phyloP scores from a whole-genome alignment of 2,113 vertebrate genomes.

The Salvator merianae region DNA sequence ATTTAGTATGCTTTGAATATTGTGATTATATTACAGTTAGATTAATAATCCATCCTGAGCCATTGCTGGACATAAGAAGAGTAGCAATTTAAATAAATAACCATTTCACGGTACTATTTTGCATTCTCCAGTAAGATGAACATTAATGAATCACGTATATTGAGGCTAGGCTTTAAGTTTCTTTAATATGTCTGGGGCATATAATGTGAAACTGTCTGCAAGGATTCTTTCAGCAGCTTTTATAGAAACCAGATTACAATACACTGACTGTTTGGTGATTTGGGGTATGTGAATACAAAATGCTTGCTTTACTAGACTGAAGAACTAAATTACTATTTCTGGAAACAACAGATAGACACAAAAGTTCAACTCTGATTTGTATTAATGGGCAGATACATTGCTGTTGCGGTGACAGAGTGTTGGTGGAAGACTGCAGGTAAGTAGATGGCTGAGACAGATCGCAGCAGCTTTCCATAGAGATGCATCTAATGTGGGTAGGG shows the following conservation, averaged over 20 bases:
- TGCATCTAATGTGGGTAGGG: too few relatives aligned
- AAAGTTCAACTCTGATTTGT: too few relatives aligned
- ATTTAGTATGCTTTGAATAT: too few relatives aligned
- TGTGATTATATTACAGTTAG: too few relatives aligned
- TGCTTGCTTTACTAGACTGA: not conserved
- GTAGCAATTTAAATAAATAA: too few relatives aligned
- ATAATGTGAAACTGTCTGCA: not conserved
- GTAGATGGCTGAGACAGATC: too few relatives aligned
- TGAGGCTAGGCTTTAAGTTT: not conserved
- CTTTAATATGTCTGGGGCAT: not conserved
- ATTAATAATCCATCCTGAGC: too few relatives aligned
- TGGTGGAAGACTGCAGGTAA: not conserved
- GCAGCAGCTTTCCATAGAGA: too few relatives aligned
- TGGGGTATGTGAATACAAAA: not conserved
- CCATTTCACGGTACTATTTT: not conserved
- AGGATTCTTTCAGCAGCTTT: not conserved
- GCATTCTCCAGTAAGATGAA: not conserved
- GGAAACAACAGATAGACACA: not conserved
- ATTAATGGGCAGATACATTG: not conserved
- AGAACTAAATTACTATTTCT: not conserved
- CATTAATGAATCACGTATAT: not conserved
- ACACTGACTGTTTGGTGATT: not conserved
- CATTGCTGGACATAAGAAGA: too few relatives aligned
- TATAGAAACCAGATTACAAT: not conserved
- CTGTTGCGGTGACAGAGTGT: not conserved